Evolutionary conservation across 2,888 invertebrate genomes (phyloP), one percentile per base, ranked within the genome.

Genomic region (Noctua janthina): DNA sequence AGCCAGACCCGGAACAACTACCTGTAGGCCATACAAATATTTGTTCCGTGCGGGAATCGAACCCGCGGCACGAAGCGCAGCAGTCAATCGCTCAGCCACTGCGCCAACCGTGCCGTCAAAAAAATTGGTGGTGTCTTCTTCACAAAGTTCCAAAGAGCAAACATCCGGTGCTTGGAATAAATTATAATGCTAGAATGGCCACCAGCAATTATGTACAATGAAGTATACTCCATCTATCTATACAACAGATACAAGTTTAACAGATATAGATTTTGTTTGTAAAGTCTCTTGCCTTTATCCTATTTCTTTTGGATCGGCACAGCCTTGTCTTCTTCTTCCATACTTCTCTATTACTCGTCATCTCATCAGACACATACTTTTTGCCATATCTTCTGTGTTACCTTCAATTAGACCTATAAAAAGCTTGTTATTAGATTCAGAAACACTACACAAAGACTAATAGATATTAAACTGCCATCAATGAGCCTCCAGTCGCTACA

Each of bases 401-500:
- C n/a, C 66, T 56, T 46, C 46, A 54, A n/a, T 46, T 29, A 56
- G 3, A 23, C 8, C 56, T 8, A 20, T 6, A 43, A 11, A 59
- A 17, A 62, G 8, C n/a, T 72, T 29, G 23, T 62, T 54, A 43
- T 71, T 35, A 1, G 1, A 46, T 43, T 39, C 13, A n/a, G 29
- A 43, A 70, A 54, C 29, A 49, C 20, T 59, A 43, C 17, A 66
- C 66, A 67, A 39, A 74, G 49, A 72, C 43, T 29, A n/a, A 64
- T 62, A 79, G 35, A 69, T 13, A 77, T 84, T 75, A 82, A 82
- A 78, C 49, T 81, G 39, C 64, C 79, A 86, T 89, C 87, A 88
- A 89, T 89, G 82, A 86, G 75, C 62, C 76, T 73, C 83, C 70
- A 78, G 72, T 43, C 74, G 70, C 69, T 79, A 80, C 82, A 83